Percentiles rank a stretch among this genome's conserved stretches.
Conservation (phyloP, 1,140 invertebrate genomes). For the Pseudomyrmex dendroicus region DNA sequence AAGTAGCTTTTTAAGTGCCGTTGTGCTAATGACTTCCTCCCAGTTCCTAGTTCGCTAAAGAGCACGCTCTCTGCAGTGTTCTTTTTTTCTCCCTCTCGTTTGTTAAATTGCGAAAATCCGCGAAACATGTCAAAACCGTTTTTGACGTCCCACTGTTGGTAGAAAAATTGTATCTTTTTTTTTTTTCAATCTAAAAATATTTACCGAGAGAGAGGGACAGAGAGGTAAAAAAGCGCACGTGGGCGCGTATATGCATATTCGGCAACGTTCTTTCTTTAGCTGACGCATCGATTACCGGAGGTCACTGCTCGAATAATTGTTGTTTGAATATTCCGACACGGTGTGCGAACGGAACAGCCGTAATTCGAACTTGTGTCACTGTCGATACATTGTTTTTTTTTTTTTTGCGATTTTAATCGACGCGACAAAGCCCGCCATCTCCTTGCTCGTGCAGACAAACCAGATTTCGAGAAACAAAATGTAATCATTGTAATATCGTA, state of each 20-base stretch:
- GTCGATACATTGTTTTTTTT: no score
- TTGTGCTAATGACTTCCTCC: slow-evolving; percentile 36
- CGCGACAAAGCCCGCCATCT: background rate
- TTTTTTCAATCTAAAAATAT: no score
- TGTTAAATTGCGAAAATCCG: background rate
- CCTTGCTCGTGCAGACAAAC: background rate
- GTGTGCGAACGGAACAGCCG: slow-evolving; percentile 16
- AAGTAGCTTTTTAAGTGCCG: slow-evolving; percentile 24
- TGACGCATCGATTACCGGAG: slow-evolving; percentile 27
- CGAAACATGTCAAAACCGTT: background rate
- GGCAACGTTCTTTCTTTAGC: slow-evolving; percentile 31
- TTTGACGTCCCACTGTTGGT: no score
- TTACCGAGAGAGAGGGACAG: background rate
- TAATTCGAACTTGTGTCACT: slow-evolving; percentile 12
- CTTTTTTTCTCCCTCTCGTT: background rate
- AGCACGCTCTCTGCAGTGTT: background rate
- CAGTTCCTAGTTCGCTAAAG: background rate
- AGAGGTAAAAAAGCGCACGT: background rate
- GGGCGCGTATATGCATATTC: slow-evolving; percentile 3
- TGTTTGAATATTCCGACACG: slow-evolving; percentile 41
- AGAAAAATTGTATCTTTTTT: no score
- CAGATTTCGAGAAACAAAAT: no score
- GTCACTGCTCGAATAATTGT: slow-evolving; percentile 47
- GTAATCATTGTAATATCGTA: no score
- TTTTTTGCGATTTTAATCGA: slow-evolving; percentile 27